phyloP scores from a whole-genome alignment of 2,797 vertebrate genomes.

The Sebastes vulpes region DNA sequence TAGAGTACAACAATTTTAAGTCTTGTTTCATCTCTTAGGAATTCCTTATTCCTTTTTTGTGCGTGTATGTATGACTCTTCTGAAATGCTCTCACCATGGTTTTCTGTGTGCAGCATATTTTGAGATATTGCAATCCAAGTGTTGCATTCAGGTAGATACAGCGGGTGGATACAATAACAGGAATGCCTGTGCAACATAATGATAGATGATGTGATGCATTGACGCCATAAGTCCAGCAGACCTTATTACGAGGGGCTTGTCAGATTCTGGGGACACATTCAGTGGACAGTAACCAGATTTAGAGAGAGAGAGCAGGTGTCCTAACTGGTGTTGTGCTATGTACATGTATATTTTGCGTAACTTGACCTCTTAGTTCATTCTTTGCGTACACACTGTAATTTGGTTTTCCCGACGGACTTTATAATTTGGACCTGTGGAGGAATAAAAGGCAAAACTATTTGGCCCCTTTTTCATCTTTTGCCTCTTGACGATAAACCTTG shows the following conservation, averaged over 20 bases:
- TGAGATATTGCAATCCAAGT: not conserved
- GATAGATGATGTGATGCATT: not conserved
- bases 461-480: slow-evolving; percentile 74
- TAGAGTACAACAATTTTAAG: not conserved
- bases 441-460: slow-evolving; percentile 74
- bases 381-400: slow-evolving; percentile 64
- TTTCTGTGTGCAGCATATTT: not conserved
- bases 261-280: slow-evolving; percentile 43
- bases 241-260: not conserved
- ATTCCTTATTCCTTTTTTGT: not conserved
- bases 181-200: not conserved
- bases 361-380: slow-evolving; percentile 34
- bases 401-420: slow-evolving; percentile 75
- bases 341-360: slow-evolving; percentile 54
- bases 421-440: slow-evolving; percentile 72
- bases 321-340: slow-evolving; percentile 47
- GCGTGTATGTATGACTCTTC: not conserved
- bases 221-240: not conserved
- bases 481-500: slow-evolving; percentile 73
- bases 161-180: not conserved
- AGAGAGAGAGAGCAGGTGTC: slow-evolving; percentile 73
- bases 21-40: not conserved
- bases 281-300: slow-evolving; percentile 43
- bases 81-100: not conserved
- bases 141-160: not conserved